Percentiles rank a stretch among this genome's conserved stretches.
Evolutionary conservation across 2,797 vertebrate species (phyloP).

Genomic region (Crypturellus tataupa): DNA sequence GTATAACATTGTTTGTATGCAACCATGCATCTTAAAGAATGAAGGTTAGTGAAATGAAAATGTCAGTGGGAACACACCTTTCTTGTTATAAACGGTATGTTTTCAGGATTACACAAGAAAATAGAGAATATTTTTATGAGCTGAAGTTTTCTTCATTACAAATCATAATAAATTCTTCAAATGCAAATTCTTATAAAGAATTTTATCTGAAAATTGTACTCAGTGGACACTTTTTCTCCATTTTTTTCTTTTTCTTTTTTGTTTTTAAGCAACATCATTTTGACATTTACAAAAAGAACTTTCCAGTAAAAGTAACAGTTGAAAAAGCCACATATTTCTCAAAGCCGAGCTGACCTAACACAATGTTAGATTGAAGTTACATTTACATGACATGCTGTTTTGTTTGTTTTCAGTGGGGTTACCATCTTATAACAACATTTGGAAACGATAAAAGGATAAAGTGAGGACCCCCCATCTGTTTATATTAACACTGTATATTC

Average conservation of each 20-base stretch:
- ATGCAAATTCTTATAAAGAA: neutral
- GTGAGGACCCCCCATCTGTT: slow-evolving; percentile 63
- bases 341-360: slow-evolving; percentile 30
- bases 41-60: neutral
- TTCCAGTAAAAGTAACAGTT: slow-evolving; percentile 44
- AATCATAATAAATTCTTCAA: neutral
- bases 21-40: neutral
- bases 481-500: slow-evolving; percentile 58
- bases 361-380: slow-evolving; percentile 53
- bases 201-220: neutral
- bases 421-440: slow-evolving; percentile 70
- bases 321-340: slow-evolving; percentile 64
- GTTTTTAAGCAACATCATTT: slow-evolving; percentile 1
- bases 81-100: neutral
- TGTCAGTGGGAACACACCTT: neutral
- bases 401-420: slow-evolving; percentile 73
- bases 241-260: neutral
- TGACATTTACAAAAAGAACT: slow-evolving; percentile 42
- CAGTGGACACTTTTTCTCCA: neutral
- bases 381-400: slow-evolving; percentile 67
- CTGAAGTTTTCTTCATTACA: neutral
- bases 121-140: neutral
- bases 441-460: slow-evolving; percentile 75
- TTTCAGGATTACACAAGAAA: neutral
- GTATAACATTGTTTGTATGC: neutral